Base-by-base conservation (phyloP, 1,140 invertebrate genomes). In the Contarinia nasturtii region DNA sequence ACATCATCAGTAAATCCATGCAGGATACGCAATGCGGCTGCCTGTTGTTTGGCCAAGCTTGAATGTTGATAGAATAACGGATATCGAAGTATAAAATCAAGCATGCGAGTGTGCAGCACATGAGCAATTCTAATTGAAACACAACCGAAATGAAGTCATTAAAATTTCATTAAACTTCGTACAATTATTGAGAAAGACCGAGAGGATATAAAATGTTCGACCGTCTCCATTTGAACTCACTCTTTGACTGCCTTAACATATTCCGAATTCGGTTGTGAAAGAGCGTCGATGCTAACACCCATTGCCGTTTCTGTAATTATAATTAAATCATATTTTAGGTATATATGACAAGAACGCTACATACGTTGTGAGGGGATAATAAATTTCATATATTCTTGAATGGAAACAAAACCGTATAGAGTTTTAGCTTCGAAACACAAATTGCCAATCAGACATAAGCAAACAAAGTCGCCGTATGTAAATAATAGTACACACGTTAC, bases 261-360 rank as follows among this genome's bases (percentile, higher is more conserved):
- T 51, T 77, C 71, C 1, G 80, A 82, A 48, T 81, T 68, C 1
- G 58, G 60, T 52, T 83, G 66, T 11, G 65, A 66, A 66, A 90
- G 86, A 0, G 80, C 80, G 58, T 81, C 70, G 2, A 90, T 63
- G 41, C 74, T 70, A 12, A 77, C 70, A 2, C 88, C 88, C 84
- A 91, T 89, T 11, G 86, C 82, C n/a, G 82, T 82, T 67, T 92
- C 83, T n/a, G 14, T 33, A 17, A 15, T n/a, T n/a, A n/a, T n/a
- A n/a, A n/a, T n/a, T n/a, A n/a, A n/a, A n/a, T n/a, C n/a, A n/a
- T n/a, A n/a, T n/a, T n/a, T n/a, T n/a, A n/a, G n/a, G n/a, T n/a
- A n/a, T n/a, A n/a, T n/a, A n/a, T n/a, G n/a, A n/a, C n/a, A n/a
- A n/a, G n/a, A n/a, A n/a, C n/a, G n/a, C n/a, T n/a, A n/a, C n/a